These are phyloP conservation scores for Microtus montanus DNA, from an alignment of 2,113 vertebrate species.

Conservation along the genomic window DNA sequence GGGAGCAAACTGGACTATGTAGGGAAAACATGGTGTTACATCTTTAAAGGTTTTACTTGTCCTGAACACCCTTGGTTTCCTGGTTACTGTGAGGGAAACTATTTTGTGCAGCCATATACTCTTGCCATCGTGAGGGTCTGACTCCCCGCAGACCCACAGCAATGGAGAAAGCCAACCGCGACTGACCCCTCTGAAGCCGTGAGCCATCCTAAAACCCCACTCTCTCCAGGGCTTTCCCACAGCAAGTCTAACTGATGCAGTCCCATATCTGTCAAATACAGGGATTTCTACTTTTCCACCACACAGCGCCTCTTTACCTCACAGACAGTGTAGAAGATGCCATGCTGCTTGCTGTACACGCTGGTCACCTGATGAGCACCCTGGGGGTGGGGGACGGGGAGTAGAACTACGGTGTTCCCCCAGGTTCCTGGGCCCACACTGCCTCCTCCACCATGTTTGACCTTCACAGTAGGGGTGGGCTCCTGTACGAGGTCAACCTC, in stretches of 20 bases:
- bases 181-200: background rate
- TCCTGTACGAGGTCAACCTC: background rate
- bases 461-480: too few relatives aligned
- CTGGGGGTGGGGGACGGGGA: background rate
- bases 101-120: too few relatives aligned
- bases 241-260: background rate
- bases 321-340: background rate
- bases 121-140: background rate
- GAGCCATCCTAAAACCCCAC: background rate
- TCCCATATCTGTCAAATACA: background rate
- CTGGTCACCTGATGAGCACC: accelerated
- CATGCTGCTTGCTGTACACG: background rate
- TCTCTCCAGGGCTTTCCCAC: background rate
- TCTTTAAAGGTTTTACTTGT: background rate
- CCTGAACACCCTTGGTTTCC: background rate
- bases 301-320: background rate
- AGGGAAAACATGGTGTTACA: background rate
- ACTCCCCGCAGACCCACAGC: background rate
- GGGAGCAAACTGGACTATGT: background rate
- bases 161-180: background rate
- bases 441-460: background rate
- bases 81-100: too few relatives aligned
- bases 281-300: background rate
- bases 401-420: accelerated
- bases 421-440: background rate